Evolutionary conservation across 2,113 vertebrate genomes (phyloP), one percentile per base, ranked within the genome.

Genomic region (Sturnira hondurensis): DNA sequence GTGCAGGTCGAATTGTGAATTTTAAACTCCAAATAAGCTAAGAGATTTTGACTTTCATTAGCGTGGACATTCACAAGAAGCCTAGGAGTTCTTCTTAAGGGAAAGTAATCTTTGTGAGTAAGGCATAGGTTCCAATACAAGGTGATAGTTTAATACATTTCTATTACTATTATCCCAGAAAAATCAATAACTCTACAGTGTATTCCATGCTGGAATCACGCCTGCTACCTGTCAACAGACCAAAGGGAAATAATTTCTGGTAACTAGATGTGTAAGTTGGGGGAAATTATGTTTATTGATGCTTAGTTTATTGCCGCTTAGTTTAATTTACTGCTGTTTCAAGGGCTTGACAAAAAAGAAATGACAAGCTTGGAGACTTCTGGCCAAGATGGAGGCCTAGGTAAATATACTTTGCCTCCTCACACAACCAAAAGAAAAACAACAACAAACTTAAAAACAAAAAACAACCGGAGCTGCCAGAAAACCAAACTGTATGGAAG

Each of bases 301-400:
- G 87, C 84, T 95, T n/a, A n/a, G 94, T 96, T 97, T 97, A 94
- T 95, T 74, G 92, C 92, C 86, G 87, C 84, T 95, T 96, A 90
- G 87, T 96, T 97, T 92, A 97, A 95, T 96, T 95, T 96, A 98
- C 77, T 92, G 89, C 92, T 95, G 58, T 68, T 97, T 95, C 33
- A n/a, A 87, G 74, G 65, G 15, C 65, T 92, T 92, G 94, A 85
- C 26, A n/a, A 89, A 86, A 91, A 67, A 89, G 74, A 96, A 73
- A 95, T 85, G 63, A 38, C 50, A 63, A 41, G 47, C 68, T 90
- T 70, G 61, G 22, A 58, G 56, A 58, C 56, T 24, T 58, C 56
- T 58, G 56, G 56, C 56, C 56, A 58, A 58, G 56, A 58, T 58
- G 56, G 56, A 58, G 22, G 22, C 22, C 7, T 58, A 58, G 8